Percentiles rank a stretch among this genome's conserved stretches.
phyloP scores from a whole-genome alignment of 2,113 vertebrate species.

The Dromiciops gliroides region DNA sequence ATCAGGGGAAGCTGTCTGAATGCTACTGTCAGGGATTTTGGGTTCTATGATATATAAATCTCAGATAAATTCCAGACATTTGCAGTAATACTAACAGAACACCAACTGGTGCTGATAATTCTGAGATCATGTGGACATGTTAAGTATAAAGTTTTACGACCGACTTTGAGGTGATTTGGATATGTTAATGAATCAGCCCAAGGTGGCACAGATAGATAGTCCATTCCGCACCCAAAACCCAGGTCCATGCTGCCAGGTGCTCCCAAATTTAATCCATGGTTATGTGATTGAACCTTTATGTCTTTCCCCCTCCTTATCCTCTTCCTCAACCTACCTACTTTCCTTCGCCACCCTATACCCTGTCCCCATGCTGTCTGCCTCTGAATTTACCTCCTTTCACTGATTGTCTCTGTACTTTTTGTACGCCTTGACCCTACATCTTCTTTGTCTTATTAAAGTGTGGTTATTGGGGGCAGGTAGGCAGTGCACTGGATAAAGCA shows the following conservation, averaged over 20 bases:
- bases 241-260: not conserved
- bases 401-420: not conserved
- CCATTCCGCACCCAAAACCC: not conserved
- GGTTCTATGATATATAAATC: not conserved
- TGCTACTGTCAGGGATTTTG: not conserved
- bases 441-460: not conserved
- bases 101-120: not conserved
- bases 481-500: no score
- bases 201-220: not conserved
- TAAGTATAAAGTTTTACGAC: not conserved
- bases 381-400: not conserved
- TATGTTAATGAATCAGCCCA: not conserved
- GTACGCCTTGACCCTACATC: not conserved
- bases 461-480: no score
- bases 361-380: not conserved
- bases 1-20: not conserved
- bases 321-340: not conserved
- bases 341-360: not conserved
- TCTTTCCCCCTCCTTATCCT: not conserved
- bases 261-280: not conserved
- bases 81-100: not conserved
- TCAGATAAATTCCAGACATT: not conserved
- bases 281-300: not conserved
- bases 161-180: not conserved
- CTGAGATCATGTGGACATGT: not conserved